These are phyloP conservation scores for Premnoplex brunnescens DNA, from an alignment of 2,797 vertebrate genomes.

Conservation along the genomic window DNA sequence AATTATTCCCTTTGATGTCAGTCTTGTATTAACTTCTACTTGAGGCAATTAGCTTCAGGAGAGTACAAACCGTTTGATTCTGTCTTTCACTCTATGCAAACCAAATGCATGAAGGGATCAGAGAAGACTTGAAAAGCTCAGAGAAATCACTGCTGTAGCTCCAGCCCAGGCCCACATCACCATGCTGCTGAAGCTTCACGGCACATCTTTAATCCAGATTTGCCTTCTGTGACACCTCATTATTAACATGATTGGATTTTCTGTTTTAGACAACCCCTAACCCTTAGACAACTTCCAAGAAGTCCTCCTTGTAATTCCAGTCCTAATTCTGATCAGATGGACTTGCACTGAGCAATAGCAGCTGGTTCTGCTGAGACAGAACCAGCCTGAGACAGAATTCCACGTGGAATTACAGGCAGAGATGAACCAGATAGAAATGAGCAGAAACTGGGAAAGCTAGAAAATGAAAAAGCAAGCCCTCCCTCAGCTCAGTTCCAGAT, in stretches of 20 bases:
- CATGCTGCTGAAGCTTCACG: not conserved
- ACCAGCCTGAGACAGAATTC: not conserved
- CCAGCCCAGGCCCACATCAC: not conserved
- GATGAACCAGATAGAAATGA: not conserved
- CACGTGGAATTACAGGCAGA: not conserved
- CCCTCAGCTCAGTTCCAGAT: not conserved
- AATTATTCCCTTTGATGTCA: slow-evolving; percentile 56
- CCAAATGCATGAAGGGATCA: not conserved
- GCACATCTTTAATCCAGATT: not conserved
- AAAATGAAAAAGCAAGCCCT: not conserved
- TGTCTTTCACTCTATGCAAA: not conserved
- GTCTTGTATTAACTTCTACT: slow-evolving; percentile 18
- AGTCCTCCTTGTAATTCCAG: not conserved
- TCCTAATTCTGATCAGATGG: not conserved
- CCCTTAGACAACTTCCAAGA: not conserved
- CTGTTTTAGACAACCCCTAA: not conserved
- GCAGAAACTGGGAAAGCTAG: not conserved
- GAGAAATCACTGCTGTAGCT: not conserved
- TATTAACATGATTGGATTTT: not conserved
- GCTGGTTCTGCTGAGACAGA: not conserved
- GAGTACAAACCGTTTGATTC: slow-evolving; percentile 2
- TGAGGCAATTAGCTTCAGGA: slow-evolving; percentile 24
- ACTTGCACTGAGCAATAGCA: not conserved
- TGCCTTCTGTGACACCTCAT: not conserved
- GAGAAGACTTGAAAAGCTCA: not conserved